Conservation (phyloP, 2,797 vertebrate genomes). For the Monodelphis domestica region DNA sequence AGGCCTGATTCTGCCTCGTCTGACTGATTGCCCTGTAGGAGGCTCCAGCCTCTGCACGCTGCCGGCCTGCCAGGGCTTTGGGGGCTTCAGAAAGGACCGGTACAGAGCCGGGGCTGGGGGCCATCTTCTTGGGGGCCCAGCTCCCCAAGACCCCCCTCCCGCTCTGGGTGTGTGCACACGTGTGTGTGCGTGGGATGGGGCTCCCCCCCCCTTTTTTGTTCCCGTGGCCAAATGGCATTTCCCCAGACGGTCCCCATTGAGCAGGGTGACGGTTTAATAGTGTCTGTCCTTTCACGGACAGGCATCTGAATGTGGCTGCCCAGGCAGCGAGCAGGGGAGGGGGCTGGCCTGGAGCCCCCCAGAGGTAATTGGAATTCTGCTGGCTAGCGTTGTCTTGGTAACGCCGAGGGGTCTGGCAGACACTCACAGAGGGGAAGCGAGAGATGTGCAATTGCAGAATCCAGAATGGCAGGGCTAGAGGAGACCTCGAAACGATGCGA, state of each 20-base stretch:
- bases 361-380: constrained; percentile 93
- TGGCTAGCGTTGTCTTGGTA: constrained; percentile 92
- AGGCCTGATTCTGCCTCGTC: not conserved
- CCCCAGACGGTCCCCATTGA: constrained; percentile 81
- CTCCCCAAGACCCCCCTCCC: too few relatives aligned
- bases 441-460: constrained; percentile 61
- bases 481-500: constrained; percentile 12
- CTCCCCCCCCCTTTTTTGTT: constrained; percentile 82
- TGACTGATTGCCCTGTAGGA: not conserved
- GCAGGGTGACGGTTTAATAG: constrained; percentile 86
- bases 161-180: too few relatives aligned
- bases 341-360: constrained; percentile 81
- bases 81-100: too few relatives aligned
- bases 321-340: constrained; percentile 86
- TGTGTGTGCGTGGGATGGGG: constrained; percentile 64
- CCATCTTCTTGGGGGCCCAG: too few relatives aligned
- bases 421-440: constrained; percentile 90
- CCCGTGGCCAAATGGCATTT: constrained; percentile 82
- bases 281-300: constrained; percentile 88
- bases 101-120: too few relatives aligned
- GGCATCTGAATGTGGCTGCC: constrained; percentile 88
- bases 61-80: not conserved
- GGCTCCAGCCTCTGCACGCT: not conserved
- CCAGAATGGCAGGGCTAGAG: constrained; percentile 10
- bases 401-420: constrained; percentile 92